These are phyloP conservation scores for Plebejus argus DNA, from an alignment of 2,888 invertebrate species.

Conservation along the genomic window DNA sequence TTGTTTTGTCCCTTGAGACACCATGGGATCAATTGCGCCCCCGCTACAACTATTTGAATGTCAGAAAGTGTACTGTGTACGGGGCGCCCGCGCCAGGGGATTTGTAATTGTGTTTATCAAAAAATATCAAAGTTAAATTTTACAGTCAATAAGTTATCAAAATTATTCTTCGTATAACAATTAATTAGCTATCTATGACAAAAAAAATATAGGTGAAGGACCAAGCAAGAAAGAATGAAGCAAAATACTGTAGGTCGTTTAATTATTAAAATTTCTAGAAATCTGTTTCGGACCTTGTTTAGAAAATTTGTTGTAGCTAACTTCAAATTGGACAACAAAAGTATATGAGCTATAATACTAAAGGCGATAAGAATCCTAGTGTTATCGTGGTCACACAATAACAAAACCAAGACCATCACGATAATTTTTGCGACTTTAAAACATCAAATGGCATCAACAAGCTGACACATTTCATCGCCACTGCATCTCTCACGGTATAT, in stretches of 20 bases:
- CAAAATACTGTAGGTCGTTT: too few relatives aligned
- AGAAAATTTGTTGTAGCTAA: too few relatives aligned
- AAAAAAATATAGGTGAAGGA: neutral
- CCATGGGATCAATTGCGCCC: slow-evolving; percentile 65
- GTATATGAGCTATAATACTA: too few relatives aligned
- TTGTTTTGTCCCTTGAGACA: slow-evolving; percentile 61
- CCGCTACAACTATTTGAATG: slow-evolving; percentile 66
- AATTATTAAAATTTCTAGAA: too few relatives aligned
- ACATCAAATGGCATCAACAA: neutral
- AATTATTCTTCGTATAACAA: too few relatives aligned
- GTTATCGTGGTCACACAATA: too few relatives aligned
- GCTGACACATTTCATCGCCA: neutral
- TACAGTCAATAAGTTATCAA: neutral
- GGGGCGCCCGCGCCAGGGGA: slow-evolving; percentile 53
- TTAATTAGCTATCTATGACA: too few relatives aligned
- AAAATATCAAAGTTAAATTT: slow-evolving; percentile 43
- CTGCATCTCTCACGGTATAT: slow-evolving; percentile 9
- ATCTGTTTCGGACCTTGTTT: too few relatives aligned
- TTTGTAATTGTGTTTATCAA: slow-evolving; percentile 60
- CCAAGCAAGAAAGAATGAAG: too few relatives aligned
- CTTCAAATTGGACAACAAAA: too few relatives aligned
- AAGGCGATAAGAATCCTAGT: too few relatives aligned
- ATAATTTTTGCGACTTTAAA: neutral
- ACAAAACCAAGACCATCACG: neutral
- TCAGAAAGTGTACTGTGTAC: slow-evolving; percentile 59